Percentiles rank a stretch among this genome's conserved stretches.
Evolutionary conservation across 2,888 invertebrate genomes (phyloP).

Genomic region (Acholoe squamosa): DNA sequence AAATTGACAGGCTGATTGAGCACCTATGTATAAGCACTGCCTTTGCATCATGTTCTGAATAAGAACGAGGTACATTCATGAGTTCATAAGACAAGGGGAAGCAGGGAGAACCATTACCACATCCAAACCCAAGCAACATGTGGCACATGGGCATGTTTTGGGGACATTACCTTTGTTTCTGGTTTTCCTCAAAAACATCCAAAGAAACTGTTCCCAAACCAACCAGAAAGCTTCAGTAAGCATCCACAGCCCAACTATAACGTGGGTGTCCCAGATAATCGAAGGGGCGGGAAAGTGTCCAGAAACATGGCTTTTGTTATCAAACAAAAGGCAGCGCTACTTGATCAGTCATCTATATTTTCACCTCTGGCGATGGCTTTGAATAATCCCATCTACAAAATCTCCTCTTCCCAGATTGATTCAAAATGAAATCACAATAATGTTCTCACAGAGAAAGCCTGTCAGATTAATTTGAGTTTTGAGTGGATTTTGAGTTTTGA

Average conservation of each 20-base stretch:
- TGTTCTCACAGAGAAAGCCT: not conserved
- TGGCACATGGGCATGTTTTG: not conserved
- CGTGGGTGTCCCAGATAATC: constrained; percentile 23
- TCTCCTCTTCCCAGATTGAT: not conserved
- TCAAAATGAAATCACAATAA: not conserved
- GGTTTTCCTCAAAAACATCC: not conserved
- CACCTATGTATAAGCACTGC: too few relatives aligned
- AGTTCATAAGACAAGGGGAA: too few relatives aligned
- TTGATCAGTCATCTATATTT: not conserved
- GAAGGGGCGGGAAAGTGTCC: constrained; percentile 23
- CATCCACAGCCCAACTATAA: not conserved
- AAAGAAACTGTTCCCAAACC: constrained; percentile 19
- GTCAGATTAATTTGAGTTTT: not conserved
- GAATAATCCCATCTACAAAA: not conserved
- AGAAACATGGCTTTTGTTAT: constrained; percentile 25
- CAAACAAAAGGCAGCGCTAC: constrained; percentile 4
- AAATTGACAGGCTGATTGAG: too few relatives aligned
- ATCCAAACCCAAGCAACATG: not conserved
- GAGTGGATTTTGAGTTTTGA: not conserved
- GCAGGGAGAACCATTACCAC: too few relatives aligned
- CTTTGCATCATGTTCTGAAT: too few relatives aligned
- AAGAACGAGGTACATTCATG: too few relatives aligned
- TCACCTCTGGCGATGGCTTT: too few relatives aligned
- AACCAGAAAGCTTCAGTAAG: not conserved
- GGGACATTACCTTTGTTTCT: constrained; percentile 12